These are phyloP conservation scores for Gibbula magus DNA, from an alignment of 2,888 invertebrate species.

Conservation along the genomic window DNA sequence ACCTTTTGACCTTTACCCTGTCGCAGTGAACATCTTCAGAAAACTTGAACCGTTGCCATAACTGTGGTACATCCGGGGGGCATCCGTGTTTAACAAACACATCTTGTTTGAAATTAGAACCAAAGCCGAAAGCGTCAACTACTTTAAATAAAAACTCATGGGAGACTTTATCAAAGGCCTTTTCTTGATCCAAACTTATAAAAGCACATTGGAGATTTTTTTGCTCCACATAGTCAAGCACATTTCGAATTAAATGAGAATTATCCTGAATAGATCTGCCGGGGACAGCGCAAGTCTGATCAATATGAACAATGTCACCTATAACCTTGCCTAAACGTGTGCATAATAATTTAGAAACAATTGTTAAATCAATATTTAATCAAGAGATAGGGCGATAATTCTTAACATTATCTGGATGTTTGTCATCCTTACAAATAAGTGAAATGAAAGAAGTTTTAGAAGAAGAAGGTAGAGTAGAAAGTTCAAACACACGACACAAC, in stretches of 20 bases:
- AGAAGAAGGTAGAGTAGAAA: slow-evolving; percentile 26
- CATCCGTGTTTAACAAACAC: no score
- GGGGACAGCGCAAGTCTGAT: slow-evolving; percentile 47
- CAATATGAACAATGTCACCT: slow-evolving; percentile 39
- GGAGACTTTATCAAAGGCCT: slow-evolving; percentile 50
- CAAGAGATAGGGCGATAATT: slow-evolving; percentile 49
- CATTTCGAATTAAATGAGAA: slow-evolving; percentile 42
- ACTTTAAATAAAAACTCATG: slow-evolving; percentile 44
- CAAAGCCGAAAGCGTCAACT: slow-evolving; percentile 44
- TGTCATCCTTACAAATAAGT: slow-evolving; percentile 45
- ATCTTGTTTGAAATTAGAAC: slow-evolving; percentile 38
- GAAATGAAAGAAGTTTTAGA: slow-evolving; percentile 34
- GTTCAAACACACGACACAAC: slow-evolving; percentile 26
- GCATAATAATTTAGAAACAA: slow-evolving; percentile 46
- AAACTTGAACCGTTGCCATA: no score
- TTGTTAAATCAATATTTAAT: slow-evolving; percentile 47
- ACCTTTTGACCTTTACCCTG: no score
- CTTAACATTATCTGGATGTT: slow-evolving; percentile 37
- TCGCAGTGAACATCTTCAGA: no score
- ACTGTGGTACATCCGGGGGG: no score
- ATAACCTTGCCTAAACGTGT: slow-evolving; percentile 36
- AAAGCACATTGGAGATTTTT: slow-evolving; percentile 41
- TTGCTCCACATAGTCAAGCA: slow-evolving; percentile 42
- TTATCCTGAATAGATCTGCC: slow-evolving; percentile 49
- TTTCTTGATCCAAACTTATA: slow-evolving; percentile 51